Evolutionary conservation across 1,140 invertebrate genomes (phyloP).

Genomic region (Bombus balteatus): DNA sequence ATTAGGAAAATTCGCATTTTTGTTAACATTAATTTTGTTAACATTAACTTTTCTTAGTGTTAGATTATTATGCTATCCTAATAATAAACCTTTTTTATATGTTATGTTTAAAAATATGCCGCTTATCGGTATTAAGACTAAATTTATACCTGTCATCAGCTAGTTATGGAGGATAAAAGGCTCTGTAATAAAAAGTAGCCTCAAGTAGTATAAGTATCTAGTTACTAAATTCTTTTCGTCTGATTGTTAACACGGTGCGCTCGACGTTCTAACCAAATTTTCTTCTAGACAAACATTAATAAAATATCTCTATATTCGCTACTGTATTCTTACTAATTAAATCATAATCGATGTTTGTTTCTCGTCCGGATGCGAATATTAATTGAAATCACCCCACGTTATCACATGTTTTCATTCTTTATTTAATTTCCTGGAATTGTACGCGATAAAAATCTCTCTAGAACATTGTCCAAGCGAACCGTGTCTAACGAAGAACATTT

Average conservation of each 20-base stretch:
- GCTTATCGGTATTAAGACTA: too few species aligned
- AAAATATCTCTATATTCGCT: neutral
- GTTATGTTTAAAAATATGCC: neutral
- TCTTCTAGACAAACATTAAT: neutral
- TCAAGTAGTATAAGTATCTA: neutral
- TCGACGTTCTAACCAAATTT: neutral
- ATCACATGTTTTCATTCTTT: neutral
- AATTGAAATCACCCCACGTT: neutral
- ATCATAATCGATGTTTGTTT: neutral
- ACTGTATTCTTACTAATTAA: neutral
- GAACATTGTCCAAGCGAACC: neutral
- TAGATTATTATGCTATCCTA: neutral
- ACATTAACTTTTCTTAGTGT: neutral
- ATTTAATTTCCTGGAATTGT: neutral
- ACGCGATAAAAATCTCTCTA: neutral
- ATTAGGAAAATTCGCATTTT: neutral
- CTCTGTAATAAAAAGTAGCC: too few species aligned
- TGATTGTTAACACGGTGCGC: neutral
- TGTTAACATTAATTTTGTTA: neutral
- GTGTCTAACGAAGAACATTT: conserved; percentile 11
- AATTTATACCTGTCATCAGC: neutral
- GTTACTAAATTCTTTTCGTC: neutral
- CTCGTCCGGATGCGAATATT: neutral
- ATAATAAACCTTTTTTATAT: neutral
- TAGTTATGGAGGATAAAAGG: neutral